A percentile compares a stretch with the other conserved stretches of the same genome.
phyloP scores from a whole-genome alignment of 2,113 vertebrate species.

The Triplophysa tibetana region DNA sequence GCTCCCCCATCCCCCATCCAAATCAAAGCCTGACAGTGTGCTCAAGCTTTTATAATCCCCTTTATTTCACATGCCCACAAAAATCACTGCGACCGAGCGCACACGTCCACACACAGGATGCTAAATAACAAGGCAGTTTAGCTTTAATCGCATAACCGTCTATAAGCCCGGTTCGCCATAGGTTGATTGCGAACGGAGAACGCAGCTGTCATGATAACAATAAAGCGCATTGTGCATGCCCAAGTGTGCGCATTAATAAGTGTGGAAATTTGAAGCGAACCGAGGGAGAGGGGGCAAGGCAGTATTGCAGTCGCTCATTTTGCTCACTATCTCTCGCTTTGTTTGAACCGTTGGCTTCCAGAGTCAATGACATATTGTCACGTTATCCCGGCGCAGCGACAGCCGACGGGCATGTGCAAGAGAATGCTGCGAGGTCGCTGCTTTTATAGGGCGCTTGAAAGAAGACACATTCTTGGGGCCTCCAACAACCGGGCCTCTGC shows the following conservation, averaged over 20 bases:
- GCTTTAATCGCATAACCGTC: slow-evolving; percentile 63
- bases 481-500: slow-evolving; percentile 19
- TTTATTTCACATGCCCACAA: slow-evolving; percentile 41
- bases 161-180: slow-evolving; percentile 55
- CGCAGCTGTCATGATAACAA: slow-evolving; percentile 73
- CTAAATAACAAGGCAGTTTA: slow-evolving; percentile 24
- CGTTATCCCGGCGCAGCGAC: slow-evolving; percentile 60
- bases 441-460: slow-evolving; percentile 55
- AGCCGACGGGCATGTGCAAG: slow-evolving; percentile 37
- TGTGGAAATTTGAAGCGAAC: slow-evolving; percentile 28
- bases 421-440: slow-evolving; percentile 51
- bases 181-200: slow-evolving; percentile 54
- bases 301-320: slow-evolving; percentile 49
- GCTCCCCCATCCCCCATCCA: slow-evolving; percentile 53
- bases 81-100: slow-evolving; percentile 36
- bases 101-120: slow-evolving; percentile 29
- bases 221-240: slow-evolving; percentile 51
- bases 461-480: slow-evolving; percentile 42
- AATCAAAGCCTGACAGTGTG: slow-evolving; percentile 55
- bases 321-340: slow-evolving; percentile 62
- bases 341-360: slow-evolving; percentile 63
- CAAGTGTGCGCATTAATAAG: slow-evolving; percentile 48
- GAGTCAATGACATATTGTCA: slow-evolving; percentile 73
- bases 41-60: slow-evolving; percentile 51
- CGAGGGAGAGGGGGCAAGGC: slow-evolving; percentile 45